Conservation (phyloP, 2,113 vertebrate species). For the Microtus richardsoni region DNA sequence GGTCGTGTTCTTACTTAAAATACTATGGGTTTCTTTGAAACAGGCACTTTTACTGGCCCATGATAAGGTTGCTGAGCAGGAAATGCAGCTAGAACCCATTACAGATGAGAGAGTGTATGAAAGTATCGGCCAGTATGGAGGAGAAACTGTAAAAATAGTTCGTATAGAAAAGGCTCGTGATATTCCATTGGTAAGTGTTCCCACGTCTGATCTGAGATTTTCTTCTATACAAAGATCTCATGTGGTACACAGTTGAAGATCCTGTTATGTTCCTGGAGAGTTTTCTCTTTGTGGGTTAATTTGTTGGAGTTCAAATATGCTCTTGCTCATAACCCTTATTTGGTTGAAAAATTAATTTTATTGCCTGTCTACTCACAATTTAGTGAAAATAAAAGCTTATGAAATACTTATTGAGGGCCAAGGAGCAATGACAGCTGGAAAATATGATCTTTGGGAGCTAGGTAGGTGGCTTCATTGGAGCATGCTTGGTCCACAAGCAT, state of each 20-base stretch:
- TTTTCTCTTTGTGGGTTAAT: constrained; percentile 37
- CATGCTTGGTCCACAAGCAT: not conserved
- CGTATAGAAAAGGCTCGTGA: constrained; percentile 95
- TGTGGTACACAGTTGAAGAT: not conserved
- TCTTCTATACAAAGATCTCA: not conserved
- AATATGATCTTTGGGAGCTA: not conserved
- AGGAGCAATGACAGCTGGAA: not conserved
- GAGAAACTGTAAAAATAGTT: constrained; percentile 96
- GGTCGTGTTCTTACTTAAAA: constrained; percentile 63
- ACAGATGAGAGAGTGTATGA: constrained; percentile 89
- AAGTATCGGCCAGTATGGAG: constrained; percentile 90
- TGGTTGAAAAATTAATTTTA: constrained; percentile 38
- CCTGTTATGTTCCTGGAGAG: not conserved
- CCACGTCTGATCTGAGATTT: not conserved
- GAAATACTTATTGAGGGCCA: not conserved
- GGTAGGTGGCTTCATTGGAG: not conserved
- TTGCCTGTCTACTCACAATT: constrained; percentile 35
- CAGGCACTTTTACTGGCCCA: constrained; percentile 96
- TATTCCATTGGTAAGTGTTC: constrained; percentile 93
- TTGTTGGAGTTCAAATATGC: constrained; percentile 30
- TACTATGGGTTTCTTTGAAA: constrained; percentile 67
- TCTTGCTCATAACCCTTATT: constrained; percentile 11
- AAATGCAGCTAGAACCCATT: constrained; percentile 92
- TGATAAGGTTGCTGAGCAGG: constrained; percentile 94
- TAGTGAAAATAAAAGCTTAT: constrained; percentile 43